Percentiles rank a stretch among this genome's conserved stretches.
phyloP scores from a whole-genome alignment of 2,797 vertebrate species.

The Kryptopterus vitreolus region DNA sequence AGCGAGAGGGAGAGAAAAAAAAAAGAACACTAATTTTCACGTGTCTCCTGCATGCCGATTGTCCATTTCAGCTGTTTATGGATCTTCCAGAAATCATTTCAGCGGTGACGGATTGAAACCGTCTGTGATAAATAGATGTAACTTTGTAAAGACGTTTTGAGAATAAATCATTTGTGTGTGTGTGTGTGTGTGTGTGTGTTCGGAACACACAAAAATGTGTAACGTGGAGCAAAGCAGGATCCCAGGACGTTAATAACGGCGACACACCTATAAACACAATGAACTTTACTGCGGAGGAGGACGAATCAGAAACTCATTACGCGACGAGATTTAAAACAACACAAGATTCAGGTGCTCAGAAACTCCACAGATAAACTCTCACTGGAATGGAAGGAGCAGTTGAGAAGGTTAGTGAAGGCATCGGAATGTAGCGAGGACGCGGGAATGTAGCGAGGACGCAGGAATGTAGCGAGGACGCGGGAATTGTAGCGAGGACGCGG shows the following conservation, averaged over 20 bases:
- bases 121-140: background rate
- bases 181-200: background rate
- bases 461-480: too few species aligned
- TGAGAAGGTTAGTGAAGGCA: too few species aligned
- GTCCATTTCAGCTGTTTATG: background rate
- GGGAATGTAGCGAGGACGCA: too few species aligned
- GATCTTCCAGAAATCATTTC: constrained; percentile 12
- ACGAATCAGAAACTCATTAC: background rate
- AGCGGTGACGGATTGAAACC: background rate
- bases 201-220: background rate
- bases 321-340: background rate
- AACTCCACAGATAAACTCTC: background rate
- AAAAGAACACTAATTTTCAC: background rate
- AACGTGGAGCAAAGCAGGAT: background rate
- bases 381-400: background rate
- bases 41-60: background rate
- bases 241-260: background rate
- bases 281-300: background rate
- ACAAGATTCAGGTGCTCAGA: background rate
- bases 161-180: background rate
- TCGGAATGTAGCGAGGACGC: background rate
- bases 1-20: background rate
- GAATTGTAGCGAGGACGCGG: too few species aligned
- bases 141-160: constrained; percentile 5
- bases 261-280: background rate